These are phyloP conservation scores for Halcyon senegalensis DNA, from an alignment of 2,113 vertebrate genomes.

Conservation along the genomic window DNA sequence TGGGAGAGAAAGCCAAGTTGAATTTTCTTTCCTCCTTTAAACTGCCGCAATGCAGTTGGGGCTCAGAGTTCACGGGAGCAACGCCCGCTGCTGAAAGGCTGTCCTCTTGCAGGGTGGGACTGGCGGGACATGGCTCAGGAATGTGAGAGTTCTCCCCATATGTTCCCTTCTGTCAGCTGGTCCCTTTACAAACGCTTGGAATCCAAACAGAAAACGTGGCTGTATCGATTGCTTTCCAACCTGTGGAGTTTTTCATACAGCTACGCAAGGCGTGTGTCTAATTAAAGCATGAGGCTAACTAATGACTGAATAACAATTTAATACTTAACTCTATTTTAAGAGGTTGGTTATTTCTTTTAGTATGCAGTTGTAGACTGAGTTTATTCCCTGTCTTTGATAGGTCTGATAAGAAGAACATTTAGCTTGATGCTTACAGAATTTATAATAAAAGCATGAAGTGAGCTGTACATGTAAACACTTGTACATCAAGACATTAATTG, in stretches of 20 bases:
- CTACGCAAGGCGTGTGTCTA: neutral
- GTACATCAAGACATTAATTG: neutral
- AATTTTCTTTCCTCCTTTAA: neutral
- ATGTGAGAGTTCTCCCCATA: neutral
- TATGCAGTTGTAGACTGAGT: neutral
- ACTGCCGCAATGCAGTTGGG: constrained; percentile 46
- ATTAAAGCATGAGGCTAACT: neutral
- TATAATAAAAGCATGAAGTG: neutral
- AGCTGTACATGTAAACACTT: neutral
- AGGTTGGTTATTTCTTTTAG: neutral
- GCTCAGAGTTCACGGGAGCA: neutral
- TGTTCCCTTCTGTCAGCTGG: constrained; percentile 33
- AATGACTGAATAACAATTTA: neutral
- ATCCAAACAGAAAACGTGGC: neutral
- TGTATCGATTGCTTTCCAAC: neutral
- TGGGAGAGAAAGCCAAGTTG: neutral
- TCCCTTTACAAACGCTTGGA: neutral
- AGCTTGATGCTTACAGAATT: neutral
- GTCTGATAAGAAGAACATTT: neutral
- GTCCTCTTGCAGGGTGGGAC: constrained; percentile 14
- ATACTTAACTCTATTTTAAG: neutral
- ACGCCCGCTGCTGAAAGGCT: neutral
- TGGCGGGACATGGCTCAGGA: constrained; percentile 1
- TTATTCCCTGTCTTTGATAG: neutral
- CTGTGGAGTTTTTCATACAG: neutral